Evolutionary conservation across 2,113 vertebrate genomes (phyloP).

Genomic region (Platichthys stellatus): DNA sequence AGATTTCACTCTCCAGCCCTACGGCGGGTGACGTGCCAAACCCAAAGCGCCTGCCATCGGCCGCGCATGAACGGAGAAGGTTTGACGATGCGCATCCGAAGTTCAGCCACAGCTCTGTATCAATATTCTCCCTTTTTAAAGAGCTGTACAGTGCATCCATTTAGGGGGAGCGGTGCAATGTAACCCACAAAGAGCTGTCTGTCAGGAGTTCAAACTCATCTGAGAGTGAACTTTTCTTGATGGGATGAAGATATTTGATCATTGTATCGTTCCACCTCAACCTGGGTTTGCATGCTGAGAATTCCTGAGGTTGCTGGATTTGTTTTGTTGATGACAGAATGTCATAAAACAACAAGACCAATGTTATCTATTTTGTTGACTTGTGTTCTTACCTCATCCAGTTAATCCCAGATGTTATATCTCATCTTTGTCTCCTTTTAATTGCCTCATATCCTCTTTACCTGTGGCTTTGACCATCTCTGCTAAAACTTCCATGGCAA

Average conservation of each 20-base stretch:
- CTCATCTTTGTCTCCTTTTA: too few relatives aligned
- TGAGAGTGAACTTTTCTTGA: not conserved
- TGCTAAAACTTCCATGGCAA: too few relatives aligned
- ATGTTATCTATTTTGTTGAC: too few relatives aligned
- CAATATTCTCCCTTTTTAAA: not conserved
- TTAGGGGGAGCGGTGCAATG: not conserved
- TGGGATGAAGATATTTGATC: not conserved
- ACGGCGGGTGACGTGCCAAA: constrained; percentile 20
- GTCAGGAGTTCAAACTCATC: not conserved
- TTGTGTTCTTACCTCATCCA: too few relatives aligned
- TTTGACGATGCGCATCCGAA: constrained; percentile 10
- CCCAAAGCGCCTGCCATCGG: constrained; percentile 18
- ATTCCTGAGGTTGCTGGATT: not conserved
- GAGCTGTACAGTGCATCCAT: not conserved
- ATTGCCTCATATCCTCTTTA: too few relatives aligned
- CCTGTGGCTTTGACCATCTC: too few relatives aligned
- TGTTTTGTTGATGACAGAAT: not conserved
- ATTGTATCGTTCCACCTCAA: too few relatives aligned
- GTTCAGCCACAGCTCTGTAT: constrained; percentile 8
- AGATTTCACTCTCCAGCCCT: constrained; percentile 5
- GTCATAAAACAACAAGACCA: too few relatives aligned
- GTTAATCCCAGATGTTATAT: too few relatives aligned
- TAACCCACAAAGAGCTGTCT: not conserved
- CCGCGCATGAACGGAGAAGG: not conserved
- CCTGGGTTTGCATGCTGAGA: not conserved